Evolutionary conservation across 2,888 invertebrate genomes (phyloP).

Genomic region (Drosophila nr. medialis): DNA sequence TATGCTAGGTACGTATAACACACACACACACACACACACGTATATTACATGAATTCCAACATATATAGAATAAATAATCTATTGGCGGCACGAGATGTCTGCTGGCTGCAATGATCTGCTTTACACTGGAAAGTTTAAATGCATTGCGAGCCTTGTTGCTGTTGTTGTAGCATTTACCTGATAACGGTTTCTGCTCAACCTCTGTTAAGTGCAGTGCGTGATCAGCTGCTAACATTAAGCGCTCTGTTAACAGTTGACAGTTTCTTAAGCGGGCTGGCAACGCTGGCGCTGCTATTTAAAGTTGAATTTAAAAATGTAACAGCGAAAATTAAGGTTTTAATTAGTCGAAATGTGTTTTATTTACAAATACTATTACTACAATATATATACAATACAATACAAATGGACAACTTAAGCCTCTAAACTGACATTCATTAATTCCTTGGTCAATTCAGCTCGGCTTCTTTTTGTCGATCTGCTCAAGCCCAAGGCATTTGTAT

Average conservation of each 20-base stretch:
- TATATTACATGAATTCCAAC: constrained; percentile 14
- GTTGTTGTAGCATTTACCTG: constrained; percentile 36
- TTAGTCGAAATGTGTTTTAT: constrained; percentile 9
- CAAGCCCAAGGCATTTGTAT: constrained; percentile 35
- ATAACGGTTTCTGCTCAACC: constrained; percentile 64
- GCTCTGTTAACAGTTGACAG: background rate
- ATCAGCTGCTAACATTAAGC: background rate
- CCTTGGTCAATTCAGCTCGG: constrained; percentile 86
- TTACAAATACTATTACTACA: constrained; percentile 18
- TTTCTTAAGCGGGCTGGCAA: background rate
- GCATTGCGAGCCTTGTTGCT: constrained; percentile 46
- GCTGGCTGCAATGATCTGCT: constrained; percentile 55
- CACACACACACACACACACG: constrained; percentile 8
- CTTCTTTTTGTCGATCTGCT: constrained; percentile 81
- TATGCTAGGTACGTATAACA: constrained; percentile 11
- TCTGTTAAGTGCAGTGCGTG: constrained; percentile 15
- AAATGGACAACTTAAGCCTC: constrained; percentile 52
- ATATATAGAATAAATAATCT: constrained; percentile 13
- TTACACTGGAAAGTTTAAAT: constrained; percentile 51
- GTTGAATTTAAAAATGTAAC: background rate
- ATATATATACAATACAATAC: background rate
- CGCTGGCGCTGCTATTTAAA: background rate
- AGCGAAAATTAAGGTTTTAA: background rate
- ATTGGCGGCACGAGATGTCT: constrained; percentile 16
- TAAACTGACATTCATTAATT: constrained; percentile 87